phyloP scores from a whole-genome alignment of 37 sponge, comb jelly and placozoan genomes.

The Hexactinellida sp. region DNA sequence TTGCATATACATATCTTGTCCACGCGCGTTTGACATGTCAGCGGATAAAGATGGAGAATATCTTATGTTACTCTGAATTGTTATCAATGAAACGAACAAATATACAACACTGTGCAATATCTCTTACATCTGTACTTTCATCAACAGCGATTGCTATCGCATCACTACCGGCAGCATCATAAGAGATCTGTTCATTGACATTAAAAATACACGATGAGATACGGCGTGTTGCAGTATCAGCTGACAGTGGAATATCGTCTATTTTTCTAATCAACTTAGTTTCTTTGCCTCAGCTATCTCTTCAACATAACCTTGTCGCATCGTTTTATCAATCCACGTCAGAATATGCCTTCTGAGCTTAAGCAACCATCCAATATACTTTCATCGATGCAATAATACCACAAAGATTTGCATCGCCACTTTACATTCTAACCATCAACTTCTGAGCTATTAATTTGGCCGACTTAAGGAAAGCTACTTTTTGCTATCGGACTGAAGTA shows the following conservation, averaged over 20 bases:
- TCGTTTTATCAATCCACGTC: not conserved
- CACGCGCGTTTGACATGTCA: not conserved
- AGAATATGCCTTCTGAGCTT: not conserved
- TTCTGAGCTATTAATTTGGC: not conserved
- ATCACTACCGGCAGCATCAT: not conserved
- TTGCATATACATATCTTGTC: not conserved
- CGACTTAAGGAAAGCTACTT: not conserved
- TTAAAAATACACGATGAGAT: not conserved
- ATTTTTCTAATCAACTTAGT: not conserved
- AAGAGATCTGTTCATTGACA: not conserved
- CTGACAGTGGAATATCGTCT: not conserved
- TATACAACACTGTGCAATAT: not conserved
- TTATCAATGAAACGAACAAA: not conserved
- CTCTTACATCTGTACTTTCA: not conserved
- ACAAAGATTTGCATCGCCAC: not conserved
- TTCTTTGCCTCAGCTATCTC: not conserved
- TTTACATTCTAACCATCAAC: not conserved
- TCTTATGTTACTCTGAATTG: not conserved
- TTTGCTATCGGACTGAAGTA: not conserved
- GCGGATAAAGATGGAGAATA: not conserved
- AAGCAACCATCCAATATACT: not conserved
- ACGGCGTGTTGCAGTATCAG: not conserved
- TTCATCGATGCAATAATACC: not conserved
- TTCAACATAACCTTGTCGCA: not conserved
- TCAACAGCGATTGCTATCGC: not conserved